These are phyloP conservation scores for Temnothorax unifasciatus DNA, from an alignment of 2,888 invertebrate species.

Conservation along the genomic window DNA sequence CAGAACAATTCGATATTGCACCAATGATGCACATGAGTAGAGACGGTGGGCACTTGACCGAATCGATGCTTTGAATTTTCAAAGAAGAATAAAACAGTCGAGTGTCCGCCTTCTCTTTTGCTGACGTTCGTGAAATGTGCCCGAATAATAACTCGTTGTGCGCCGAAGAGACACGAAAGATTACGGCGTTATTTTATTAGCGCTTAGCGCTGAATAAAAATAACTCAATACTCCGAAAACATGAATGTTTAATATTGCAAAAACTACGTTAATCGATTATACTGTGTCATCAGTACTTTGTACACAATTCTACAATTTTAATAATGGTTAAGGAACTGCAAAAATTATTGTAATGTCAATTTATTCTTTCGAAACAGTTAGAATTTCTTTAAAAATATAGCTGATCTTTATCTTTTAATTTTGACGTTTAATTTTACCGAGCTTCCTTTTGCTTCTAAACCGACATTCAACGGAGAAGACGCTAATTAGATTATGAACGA, in stretches of 20 bases:
- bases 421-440: conserved; percentile 25
- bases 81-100: background rate
- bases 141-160: conserved; percentile 27
- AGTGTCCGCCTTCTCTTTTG: conserved; percentile 3
- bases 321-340: conserved; percentile 1
- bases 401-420: background rate
- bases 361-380: background rate
- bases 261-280: background rate
- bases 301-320: background rate
- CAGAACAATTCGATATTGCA: conserved; percentile 26
- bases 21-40: conserved; percentile 22
- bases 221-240: background rate
- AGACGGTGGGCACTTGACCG: conserved; percentile 30
- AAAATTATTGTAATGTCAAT: background rate
- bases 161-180: conserved; percentile 3
- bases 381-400: background rate
- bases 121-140: conserved; percentile 1
- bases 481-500: conserved; percentile 47
- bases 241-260: background rate
- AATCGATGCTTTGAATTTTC: conserved; percentile 35
- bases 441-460: background rate
- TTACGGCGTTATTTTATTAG: background rate
- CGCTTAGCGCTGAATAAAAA: background rate
- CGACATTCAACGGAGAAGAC: conserved; percentile 23
- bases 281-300: background rate